Conservation (phyloP, 1,140 invertebrate species). For the Calosoma granatense region DNA sequence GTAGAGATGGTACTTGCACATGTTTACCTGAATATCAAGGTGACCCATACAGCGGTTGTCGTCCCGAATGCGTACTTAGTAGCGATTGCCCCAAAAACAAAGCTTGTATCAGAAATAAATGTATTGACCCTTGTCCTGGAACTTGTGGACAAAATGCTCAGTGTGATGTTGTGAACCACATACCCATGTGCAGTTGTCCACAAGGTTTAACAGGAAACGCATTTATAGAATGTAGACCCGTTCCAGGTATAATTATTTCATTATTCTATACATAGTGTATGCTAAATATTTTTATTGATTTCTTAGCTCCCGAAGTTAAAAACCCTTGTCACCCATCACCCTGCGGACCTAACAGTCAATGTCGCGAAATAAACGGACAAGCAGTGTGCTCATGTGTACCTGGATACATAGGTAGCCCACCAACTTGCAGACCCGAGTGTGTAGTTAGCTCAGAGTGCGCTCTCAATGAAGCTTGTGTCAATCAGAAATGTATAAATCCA, state of each 20-base stretch:
- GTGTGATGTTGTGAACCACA: slow-evolving; percentile 68
- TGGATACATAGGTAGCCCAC: slow-evolving; percentile 51
- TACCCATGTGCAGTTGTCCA: slow-evolving; percentile 59
- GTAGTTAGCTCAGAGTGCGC: slow-evolving; percentile 55
- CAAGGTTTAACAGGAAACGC: slow-evolving; percentile 62
- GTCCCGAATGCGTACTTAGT: slow-evolving; percentile 69
- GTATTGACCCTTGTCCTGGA: slow-evolving; percentile 57
- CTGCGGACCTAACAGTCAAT: slow-evolving; percentile 54
- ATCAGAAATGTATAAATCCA: slow-evolving; percentile 57
- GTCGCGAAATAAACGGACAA: slow-evolving; percentile 46
- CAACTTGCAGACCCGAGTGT: slow-evolving; percentile 56
- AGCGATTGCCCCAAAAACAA: slow-evolving; percentile 60
- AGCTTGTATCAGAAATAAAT: slow-evolving; percentile 60
- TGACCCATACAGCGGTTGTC: slow-evolving; percentile 55
- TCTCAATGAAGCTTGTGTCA: slow-evolving; percentile 53
- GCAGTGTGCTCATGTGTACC: slow-evolving; percentile 55
- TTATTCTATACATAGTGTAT: slow-evolving; percentile 49
- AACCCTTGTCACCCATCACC: slow-evolving; percentile 57
- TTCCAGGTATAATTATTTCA: slow-evolving; percentile 40
- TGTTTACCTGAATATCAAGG: slow-evolving; percentile 50
- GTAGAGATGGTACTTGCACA: slow-evolving; percentile 40
- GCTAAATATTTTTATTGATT: slow-evolving; percentile 54
- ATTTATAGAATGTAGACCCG: slow-evolving; percentile 47
- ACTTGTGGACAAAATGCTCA: slow-evolving; percentile 57
- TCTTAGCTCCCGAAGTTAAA: slow-evolving; percentile 34